Evolutionary conservation across 2,888 invertebrate genomes (phyloP), one percentile per base, ranked within the genome.

Genomic region (Zele albiditarsus): DNA sequence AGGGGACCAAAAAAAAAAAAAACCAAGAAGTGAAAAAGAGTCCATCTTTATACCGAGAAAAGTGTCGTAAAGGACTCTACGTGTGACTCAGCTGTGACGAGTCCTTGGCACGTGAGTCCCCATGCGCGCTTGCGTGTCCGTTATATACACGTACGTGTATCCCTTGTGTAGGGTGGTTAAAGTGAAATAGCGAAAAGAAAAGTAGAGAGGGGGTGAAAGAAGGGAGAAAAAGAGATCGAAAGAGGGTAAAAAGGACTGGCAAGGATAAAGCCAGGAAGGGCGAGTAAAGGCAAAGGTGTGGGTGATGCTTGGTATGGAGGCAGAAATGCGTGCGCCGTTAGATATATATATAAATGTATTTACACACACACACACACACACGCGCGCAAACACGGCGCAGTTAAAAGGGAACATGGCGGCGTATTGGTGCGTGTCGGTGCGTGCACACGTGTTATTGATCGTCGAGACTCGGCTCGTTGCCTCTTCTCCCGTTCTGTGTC

Each of bases 371-470:
- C 3, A 42, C 42, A 46, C 2, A 46, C 2, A 46, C n/a, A 46
- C 53, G 16, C 42, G 14, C 25, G 53, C 57, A 73, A 27, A 70
- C 66, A 62, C 62, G 16, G 38, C 25, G 57, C 57, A 33, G 25
- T 31, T 20, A 69, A 14, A 46, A 46, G 46, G 42, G 16, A 46
- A 46, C 46, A 31, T 33, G 53, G 28, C 28, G 67, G 73, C 73
- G 80, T 79, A 78, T 78, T 74, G 80, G 82, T 81, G 83, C 84
- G 85, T 85, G 84, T 86, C 83, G 84, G 86, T 86, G 86, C 88
- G 86, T 85, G 82, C 86, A 86, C 86, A 87, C 88, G 88, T 88
- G 88, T 85, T 88, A 89, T 89, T 88, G 87, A 88, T 89, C 88
- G 87, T 81, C 81, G 57, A 78, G 80, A 81, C 82, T 80, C 80